phyloP scores from a whole-genome alignment of 1,140 invertebrate genomes.

The Lithobius niger region DNA sequence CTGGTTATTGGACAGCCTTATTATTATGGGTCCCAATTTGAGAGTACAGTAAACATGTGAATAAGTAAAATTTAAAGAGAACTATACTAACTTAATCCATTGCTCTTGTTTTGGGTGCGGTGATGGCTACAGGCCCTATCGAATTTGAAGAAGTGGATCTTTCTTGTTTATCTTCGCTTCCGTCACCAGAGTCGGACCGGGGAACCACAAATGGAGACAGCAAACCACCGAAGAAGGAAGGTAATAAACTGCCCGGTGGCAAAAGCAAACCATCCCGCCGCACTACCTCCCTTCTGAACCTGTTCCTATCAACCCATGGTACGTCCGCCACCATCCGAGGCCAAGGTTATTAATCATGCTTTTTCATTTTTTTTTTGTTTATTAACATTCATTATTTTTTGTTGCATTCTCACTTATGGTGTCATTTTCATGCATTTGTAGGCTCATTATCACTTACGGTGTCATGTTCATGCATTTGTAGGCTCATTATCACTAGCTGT shows the following conservation, averaged over 20 bases:
- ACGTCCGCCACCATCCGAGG: conserved; percentile 34
- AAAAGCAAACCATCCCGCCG: conserved; percentile 63
- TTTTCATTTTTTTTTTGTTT: conserved; percentile 6
- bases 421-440: too few species aligned
- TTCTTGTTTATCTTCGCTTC: conserved; percentile 23
- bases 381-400: too few species aligned
- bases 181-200: conserved; percentile 25
- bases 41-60: too few species aligned
- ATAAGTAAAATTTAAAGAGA: too few species aligned
- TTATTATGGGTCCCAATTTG: too few species aligned
- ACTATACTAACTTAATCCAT: too few species aligned
- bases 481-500: too few species aligned
- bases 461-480: too few species aligned
- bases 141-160: conserved; percentile 41
- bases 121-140: conserved; percentile 34
- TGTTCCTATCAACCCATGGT: conserved; percentile 76
- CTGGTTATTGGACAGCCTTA: too few species aligned
- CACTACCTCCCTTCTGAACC: conserved; percentile 82
- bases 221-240: conserved; percentile 38
- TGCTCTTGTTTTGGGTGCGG: conserved; percentile 5
- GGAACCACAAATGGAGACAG: conserved; percentile 36
- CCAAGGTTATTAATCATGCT: too few species aligned
- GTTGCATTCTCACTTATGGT: too few species aligned
- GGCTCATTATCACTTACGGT: too few species aligned
- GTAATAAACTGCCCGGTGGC: conserved; percentile 26